Evolutionary conservation across 2,888 invertebrate species (phyloP).

Genomic region (Caenorhabditis sp.): DNA sequence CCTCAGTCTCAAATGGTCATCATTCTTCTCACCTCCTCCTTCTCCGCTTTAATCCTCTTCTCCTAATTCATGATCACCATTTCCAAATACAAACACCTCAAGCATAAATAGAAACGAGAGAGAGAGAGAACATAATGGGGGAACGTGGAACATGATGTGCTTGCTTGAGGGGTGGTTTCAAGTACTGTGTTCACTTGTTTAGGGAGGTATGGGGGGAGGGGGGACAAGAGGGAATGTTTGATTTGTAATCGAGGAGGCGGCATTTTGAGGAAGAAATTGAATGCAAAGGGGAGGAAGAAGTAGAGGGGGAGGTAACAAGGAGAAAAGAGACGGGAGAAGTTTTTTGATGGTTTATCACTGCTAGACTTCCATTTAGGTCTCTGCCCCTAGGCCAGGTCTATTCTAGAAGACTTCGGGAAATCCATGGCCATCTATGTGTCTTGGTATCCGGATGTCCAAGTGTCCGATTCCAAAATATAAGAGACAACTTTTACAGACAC

Average conservation of each 20-base stretch:
- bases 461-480: no score
- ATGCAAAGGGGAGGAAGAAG: not conserved
- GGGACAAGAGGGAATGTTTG: constrained; percentile 31
- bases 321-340: not conserved
- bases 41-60: no score
- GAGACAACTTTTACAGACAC: no score
- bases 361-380: no score
- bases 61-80: no score
- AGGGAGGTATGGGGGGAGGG: not conserved
- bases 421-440: not conserved
- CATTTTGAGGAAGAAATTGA: constrained; percentile 12
- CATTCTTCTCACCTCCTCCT: not conserved
- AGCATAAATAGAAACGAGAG: not conserved
- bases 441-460: no score
- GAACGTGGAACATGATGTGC: constrained; percentile 10
- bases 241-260: constrained; percentile 56
- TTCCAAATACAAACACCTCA: not conserved
- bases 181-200: constrained; percentile 35
- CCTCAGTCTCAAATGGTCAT: no score
- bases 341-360: constrained; percentile 11
- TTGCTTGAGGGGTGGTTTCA: constrained; percentile 15
- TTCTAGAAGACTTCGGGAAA: no score
- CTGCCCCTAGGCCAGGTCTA: no score
- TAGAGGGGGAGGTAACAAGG: not conserved
- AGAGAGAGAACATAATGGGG: constrained; percentile 22